Percentiles rank a stretch among this genome's conserved stretches.
phyloP scores from a whole-genome alignment of 2,888 invertebrate species.

The Sialis lutaria region DNA sequence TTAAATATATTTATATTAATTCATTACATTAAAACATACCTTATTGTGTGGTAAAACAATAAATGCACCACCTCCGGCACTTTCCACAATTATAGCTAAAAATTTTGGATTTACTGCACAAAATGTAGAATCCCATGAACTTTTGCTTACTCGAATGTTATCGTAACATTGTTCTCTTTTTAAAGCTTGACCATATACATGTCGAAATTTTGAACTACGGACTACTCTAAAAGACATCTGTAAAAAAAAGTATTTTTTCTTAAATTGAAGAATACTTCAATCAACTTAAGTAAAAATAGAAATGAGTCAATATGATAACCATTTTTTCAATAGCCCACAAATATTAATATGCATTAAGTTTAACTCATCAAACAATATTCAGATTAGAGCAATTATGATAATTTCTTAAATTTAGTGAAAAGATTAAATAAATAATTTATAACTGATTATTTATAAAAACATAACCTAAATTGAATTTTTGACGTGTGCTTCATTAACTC shows the following conservation, averaged over 20 bases:
- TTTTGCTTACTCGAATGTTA: constrained; percentile 90
- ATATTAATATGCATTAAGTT: no score
- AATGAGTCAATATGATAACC: neutral
- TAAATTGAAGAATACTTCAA: neutral
- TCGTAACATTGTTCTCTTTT: constrained; percentile 96
- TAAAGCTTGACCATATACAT: constrained; percentile 77
- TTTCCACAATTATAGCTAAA: constrained; percentile 92
- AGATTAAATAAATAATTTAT: neutral
- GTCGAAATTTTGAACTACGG: constrained; percentile 94
- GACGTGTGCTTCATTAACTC: no score
- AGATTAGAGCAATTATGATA: neutral
- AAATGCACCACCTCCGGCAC: constrained; percentile 91
- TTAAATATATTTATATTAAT: no score
- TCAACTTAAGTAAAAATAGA: neutral
- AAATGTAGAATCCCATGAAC: constrained; percentile 96
- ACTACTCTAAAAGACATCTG: constrained; percentile 94
- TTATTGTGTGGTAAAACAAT: constrained; percentile 87
- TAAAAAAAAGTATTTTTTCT: neutral
- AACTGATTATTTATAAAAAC: neutral
- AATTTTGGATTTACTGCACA: constrained; percentile 98
- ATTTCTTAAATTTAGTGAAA: neutral
- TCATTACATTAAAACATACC: constrained; percentile 31
- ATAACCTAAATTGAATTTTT: neutral
- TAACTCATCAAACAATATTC: no score
- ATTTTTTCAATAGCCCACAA: neutral